phyloP scores from a whole-genome alignment of 2,888 invertebrate species.

The Pachydiplax longipennis region DNA sequence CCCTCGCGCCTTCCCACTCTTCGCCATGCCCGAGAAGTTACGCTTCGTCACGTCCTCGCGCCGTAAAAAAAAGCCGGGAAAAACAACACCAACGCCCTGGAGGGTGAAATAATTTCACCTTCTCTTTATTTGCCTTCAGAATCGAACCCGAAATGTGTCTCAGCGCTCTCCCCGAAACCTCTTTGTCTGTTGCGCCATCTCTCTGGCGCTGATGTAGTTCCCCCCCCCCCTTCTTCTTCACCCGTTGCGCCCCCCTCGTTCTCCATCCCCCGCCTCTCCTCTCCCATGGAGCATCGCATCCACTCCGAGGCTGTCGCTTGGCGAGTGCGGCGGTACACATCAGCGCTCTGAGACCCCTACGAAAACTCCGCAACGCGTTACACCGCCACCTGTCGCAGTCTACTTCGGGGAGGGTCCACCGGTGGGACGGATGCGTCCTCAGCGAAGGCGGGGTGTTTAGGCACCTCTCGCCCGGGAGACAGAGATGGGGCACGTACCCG shows the following conservation, averaged over 20 bases:
- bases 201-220: not conserved
- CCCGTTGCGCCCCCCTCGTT: not conserved
- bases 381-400: not conserved
- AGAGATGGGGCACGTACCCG: slow-evolving; percentile 22
- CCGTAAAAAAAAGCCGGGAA: no score
- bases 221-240: not conserved
- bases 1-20: no score
- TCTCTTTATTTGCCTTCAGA: not conserved
- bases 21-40: no score
- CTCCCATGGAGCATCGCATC: not conserved
- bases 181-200: not conserved
- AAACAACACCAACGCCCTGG: no score
- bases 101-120: not conserved
- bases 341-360: not conserved
- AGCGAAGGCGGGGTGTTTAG: not conserved
- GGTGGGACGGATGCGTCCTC: not conserved
- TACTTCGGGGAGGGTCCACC: not conserved
- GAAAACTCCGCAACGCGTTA: not conserved
- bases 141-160: not conserved
- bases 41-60: no score
- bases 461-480: not conserved
- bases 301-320: slow-evolving; percentile 1
- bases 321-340: not conserved
- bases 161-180: not conserved
- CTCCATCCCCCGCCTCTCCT: not conserved